These are phyloP conservation scores for Phortica magna DNA, from an alignment of 2,888 invertebrate species.

Conservation along the genomic window DNA sequence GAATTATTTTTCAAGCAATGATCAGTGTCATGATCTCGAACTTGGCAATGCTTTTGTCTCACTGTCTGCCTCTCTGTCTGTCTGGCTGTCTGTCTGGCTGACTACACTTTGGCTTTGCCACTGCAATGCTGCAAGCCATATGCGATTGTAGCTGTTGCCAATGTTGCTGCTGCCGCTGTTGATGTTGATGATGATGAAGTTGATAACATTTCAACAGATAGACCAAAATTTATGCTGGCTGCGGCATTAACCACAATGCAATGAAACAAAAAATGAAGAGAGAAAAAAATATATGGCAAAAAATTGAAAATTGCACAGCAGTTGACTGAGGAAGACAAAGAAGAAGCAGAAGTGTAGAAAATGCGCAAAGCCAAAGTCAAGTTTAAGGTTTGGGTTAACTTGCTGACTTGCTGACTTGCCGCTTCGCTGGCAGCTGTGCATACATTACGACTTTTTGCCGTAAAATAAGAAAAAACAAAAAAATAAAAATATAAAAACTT, in stretches of 20 bases:
- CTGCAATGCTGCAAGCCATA: constrained; percentile 24
- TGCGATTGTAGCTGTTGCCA: background rate
- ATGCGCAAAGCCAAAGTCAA: constrained; percentile 56
- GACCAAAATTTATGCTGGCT: constrained; percentile 13
- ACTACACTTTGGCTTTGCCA: constrained; percentile 8
- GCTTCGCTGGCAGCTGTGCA: constrained; percentile 55
- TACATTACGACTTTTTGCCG: constrained; percentile 58
- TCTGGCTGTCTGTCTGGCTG: background rate
- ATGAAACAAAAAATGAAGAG: background rate
- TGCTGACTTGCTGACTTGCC: constrained; percentile 44
- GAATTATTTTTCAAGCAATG: constrained; percentile 49
- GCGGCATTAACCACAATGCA: constrained; percentile 13
- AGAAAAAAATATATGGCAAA: constrained; percentile 36
- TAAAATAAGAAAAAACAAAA: constrained; percentile 9
- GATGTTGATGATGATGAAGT: constrained; percentile 5
- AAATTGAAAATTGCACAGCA: constrained; percentile 60
- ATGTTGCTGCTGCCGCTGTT: background rate
- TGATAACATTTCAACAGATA: constrained; percentile 25
- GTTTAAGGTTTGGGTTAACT: constrained; percentile 74
- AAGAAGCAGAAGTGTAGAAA: constrained; percentile 27
- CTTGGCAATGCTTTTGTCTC: constrained; percentile 56
- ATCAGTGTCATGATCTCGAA: constrained; percentile 73
- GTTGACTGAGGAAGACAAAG: background rate
- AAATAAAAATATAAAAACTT: constrained; percentile 55
- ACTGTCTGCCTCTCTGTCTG: background rate